phyloP scores from a whole-genome alignment of 2,797 vertebrate species.

The Tachyglossus aculeatus region DNA sequence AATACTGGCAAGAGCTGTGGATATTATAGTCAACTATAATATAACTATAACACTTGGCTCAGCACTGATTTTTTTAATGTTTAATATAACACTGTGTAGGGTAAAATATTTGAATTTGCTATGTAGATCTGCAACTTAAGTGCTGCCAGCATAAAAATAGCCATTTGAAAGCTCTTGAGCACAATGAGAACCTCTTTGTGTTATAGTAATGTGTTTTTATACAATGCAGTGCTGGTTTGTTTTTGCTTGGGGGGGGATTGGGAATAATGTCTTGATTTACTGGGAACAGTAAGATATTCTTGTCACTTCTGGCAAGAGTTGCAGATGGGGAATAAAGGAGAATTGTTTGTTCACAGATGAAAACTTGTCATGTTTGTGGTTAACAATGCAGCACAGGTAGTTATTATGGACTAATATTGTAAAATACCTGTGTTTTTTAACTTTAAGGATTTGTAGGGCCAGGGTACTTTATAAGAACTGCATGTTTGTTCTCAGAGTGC shows the following conservation, averaged over 20 bases:
- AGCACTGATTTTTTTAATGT: constrained; percentile 22
- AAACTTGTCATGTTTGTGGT: neutral
- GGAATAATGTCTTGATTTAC: neutral
- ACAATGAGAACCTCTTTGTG: neutral
- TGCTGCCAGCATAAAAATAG: neutral
- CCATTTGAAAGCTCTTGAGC: neutral
- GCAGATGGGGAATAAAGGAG: neutral
- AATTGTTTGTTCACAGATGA: constrained; percentile 15
- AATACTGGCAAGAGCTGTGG: constrained; percentile 8
- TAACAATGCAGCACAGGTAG: neutral
- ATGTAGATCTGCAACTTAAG: constrained; percentile 19
- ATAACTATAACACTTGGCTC: constrained; percentile 30
- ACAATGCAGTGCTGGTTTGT: accelerated
- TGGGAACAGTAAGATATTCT: neutral
- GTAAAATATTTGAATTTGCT: neutral
- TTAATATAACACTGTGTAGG: neutral
- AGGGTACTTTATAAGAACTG: too few relatives aligned
- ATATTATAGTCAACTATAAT: constrained; percentile 20
- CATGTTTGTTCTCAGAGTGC: neutral
- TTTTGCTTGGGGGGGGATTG: neutral
- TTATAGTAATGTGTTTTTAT: neutral
- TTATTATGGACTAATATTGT: neutral
- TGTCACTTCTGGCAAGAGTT: neutral
- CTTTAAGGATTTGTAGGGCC: neutral
- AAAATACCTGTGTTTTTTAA: neutral